phyloP scores from a whole-genome alignment of 2,113 vertebrate genomes.

The Oryzias celebensis region DNA sequence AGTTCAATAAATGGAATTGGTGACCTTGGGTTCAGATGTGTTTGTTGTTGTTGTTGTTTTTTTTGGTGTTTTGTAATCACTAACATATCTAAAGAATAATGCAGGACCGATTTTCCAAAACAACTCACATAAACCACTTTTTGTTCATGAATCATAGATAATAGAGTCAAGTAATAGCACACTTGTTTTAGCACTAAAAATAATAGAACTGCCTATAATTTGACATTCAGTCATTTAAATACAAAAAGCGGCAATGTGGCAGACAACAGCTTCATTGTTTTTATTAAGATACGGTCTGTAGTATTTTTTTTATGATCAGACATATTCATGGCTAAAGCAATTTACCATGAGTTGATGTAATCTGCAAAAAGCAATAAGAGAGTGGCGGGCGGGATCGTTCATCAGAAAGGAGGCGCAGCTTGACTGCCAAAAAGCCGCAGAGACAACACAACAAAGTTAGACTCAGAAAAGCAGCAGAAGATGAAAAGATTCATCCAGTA shows the following conservation, averaged over 20 bases:
- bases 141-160: too few relatives aligned
- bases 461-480: neutral
- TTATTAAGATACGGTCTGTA: conserved; percentile 45
- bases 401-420: conserved; percentile 45
- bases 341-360: conserved; percentile 58
- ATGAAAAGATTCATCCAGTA: neutral
- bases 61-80: too few relatives aligned
- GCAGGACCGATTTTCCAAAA: too few relatives aligned
- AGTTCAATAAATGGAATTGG: too few relatives aligned
- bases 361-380: conserved; percentile 69
- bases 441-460: conserved; percentile 34
- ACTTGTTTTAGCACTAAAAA: too few relatives aligned
- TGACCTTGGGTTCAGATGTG: too few relatives aligned
- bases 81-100: too few relatives aligned
- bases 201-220: neutral
- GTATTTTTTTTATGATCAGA: conserved; percentile 58
- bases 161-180: too few relatives aligned
- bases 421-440: conserved; percentile 42
- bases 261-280: conserved; percentile 4
- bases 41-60: too few relatives aligned
- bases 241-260: too few relatives aligned
- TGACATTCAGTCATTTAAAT: neutral
- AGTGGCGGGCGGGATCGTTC: conserved; percentile 53
- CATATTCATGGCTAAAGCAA: conserved; percentile 39
- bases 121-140: too few relatives aligned